Conservation (phyloP, 1,140 invertebrate species). For the Hyphantria cunea region DNA sequence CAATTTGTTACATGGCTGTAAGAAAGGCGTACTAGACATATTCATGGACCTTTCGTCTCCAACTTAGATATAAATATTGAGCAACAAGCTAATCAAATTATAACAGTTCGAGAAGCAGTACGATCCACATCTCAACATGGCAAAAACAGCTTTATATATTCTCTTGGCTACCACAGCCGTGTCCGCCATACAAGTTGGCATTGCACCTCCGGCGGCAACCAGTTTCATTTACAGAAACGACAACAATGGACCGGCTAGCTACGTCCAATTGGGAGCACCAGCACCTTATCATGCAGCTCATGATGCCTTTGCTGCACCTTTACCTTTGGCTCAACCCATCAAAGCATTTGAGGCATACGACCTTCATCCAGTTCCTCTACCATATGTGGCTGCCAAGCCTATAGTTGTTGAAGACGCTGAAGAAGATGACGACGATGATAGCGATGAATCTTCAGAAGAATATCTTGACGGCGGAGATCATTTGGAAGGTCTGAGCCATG, state of each 20-base stretch:
- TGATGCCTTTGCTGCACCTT: slow-evolving; percentile 47
- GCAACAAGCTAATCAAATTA: slow-evolving; percentile 71
- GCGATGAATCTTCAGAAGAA: slow-evolving; percentile 40
- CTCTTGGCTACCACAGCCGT: slow-evolving; percentile 46
- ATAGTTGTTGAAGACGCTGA: slow-evolving; percentile 62
- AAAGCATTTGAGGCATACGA: slow-evolving; percentile 53
- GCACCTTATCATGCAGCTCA: slow-evolving; percentile 54
- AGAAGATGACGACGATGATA: slow-evolving; percentile 55
- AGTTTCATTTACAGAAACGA: slow-evolving; percentile 82
- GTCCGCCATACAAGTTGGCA: slow-evolving; percentile 55
- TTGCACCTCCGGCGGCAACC: slow-evolving; percentile 60
- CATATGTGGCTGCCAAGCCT: slow-evolving; percentile 64
- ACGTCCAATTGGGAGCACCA: slow-evolving; percentile 72
- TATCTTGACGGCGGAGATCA: slow-evolving; percentile 41
- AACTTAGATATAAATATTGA: slow-evolving; percentile 76
- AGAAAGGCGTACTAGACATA: slow-evolving; percentile 63
- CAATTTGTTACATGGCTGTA: slow-evolving; percentile 76
- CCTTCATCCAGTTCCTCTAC: slow-evolving; percentile 57
- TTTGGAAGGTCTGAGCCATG: slow-evolving; percentile 37
- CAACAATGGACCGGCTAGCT: slow-evolving; percentile 72
- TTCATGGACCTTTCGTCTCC: slow-evolving; percentile 68
- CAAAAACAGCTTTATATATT: slow-evolving; percentile 45
- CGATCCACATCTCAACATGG: slow-evolving; percentile 67
- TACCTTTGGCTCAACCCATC: slow-evolving; percentile 51
- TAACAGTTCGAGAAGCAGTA: slow-evolving; percentile 59